These are phyloP conservation scores for Chironomus striatipennis DNA, from an alignment of 1,140 invertebrate genomes.

Conservation along the genomic window DNA sequence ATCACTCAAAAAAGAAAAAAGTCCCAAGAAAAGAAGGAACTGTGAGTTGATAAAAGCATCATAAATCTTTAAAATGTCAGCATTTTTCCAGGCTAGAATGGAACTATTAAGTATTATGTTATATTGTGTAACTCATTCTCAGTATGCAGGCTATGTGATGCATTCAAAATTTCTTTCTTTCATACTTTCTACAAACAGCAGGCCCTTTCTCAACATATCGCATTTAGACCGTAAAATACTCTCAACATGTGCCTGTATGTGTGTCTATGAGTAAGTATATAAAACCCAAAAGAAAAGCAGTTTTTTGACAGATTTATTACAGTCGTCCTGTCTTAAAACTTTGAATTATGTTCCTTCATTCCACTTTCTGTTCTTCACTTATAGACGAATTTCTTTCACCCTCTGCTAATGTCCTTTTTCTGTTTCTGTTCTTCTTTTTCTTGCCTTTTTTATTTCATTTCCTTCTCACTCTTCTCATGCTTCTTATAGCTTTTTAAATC, in stretches of 20 bases:
- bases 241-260: background rate
- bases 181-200: background rate
- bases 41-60: constrained; percentile 19
- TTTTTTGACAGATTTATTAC: constrained; percentile 23
- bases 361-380: background rate
- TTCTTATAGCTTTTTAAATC: background rate
- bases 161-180: background rate
- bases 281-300: background rate
- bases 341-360: constrained; percentile 20
- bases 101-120: constrained; percentile 19
- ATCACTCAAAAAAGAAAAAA: constrained; percentile 20
- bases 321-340: constrained; percentile 18
- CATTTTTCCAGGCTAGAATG: background rate
- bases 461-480: no score
- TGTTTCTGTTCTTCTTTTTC: background rate
- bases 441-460: background rate
- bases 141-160: constrained; percentile 10
- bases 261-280: background rate
- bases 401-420: constrained; percentile 9
- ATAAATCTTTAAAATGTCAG: constrained; percentile 19
- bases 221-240: background rate
- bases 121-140: constrained; percentile 15
- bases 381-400: background rate
- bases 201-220: constrained; percentile 20
- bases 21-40: background rate